A percentile compares a stretch with the other conserved stretches of the same genome.
Evolutionary conservation across 2,797 vertebrate genomes (phyloP).

Genomic region (Sciaenops ocellatus): DNA sequence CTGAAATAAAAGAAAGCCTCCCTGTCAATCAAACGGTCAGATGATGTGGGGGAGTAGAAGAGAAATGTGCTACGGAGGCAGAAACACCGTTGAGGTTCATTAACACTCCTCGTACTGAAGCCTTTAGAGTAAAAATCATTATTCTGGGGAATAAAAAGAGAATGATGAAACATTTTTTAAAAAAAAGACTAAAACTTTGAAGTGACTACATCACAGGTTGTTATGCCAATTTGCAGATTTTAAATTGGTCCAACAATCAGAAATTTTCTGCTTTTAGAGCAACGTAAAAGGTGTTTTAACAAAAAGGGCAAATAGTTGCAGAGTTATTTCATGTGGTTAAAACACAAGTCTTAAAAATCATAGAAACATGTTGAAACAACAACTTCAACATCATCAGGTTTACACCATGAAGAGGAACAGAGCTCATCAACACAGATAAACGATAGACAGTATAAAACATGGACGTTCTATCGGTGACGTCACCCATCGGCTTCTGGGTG

Average conservation of each 20-base stretch:
- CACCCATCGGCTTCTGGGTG: too few relatives aligned
- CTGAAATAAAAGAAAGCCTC: conserved; percentile 55
- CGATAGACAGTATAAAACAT: too few relatives aligned
- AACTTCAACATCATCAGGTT: too few relatives aligned
- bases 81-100: conserved; percentile 29
- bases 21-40: conserved; percentile 57
- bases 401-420: background rate
- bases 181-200: conserved; percentile 20
- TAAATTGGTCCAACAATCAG: background rate
- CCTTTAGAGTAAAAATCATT: conserved; percentile 31
- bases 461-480: too few relatives aligned
- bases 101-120: conserved; percentile 32
- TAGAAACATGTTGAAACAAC: background rate
- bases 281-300: background rate
- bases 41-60: conserved; percentile 61
- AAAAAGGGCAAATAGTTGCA: background rate
- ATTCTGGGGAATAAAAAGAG: conserved; percentile 13
- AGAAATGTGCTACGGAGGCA: conserved; percentile 41
- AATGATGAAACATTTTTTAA: conserved; percentile 8
- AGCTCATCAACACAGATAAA: background rate
- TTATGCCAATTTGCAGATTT: conserved; percentile 19
- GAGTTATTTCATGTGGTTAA: background rate
- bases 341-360: too few relatives aligned
- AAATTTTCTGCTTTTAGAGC: background rate
- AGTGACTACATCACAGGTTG: background rate